Evolutionary conservation across 37 sponge, comb jelly and placozoan species (phyloP).

Genomic region (Corticium candelabrum): DNA sequence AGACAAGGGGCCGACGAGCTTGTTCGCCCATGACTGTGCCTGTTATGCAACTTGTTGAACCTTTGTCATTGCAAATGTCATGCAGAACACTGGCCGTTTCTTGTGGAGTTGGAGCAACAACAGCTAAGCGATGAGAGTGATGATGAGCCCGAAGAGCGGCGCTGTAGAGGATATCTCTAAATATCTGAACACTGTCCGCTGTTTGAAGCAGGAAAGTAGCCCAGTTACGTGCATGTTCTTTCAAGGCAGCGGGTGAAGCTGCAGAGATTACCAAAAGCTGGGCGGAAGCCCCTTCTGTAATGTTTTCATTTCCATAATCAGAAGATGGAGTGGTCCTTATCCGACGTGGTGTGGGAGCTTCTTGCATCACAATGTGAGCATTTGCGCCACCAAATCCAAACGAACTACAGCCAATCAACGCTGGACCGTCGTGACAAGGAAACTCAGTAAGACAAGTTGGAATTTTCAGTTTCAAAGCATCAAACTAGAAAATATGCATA

Average conservation of each 20-base stretch:
- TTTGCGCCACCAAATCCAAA: conserved; percentile 36
- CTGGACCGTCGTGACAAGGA: background rate
- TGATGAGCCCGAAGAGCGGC: conserved; percentile 1
- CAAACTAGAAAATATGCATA: too few species aligned
- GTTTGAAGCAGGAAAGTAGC: background rate
- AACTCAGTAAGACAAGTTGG: too few species aligned
- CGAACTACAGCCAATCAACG: conserved; percentile 25
- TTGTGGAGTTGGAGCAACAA: background rate
- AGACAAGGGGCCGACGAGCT: conserved; percentile 17
- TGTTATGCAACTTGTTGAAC: background rate
- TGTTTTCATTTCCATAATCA: background rate
- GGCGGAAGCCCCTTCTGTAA: conserved; percentile 2
- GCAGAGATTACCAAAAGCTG: background rate
- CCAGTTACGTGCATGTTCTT: background rate
- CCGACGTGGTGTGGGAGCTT: background rate
- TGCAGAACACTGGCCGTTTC: background rate
- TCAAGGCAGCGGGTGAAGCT: background rate
- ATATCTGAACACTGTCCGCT: background rate
- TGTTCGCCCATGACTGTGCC: background rate
- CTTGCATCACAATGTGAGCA: conserved; percentile 27
- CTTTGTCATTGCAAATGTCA: background rate
- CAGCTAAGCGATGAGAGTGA: background rate
- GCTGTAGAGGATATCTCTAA: background rate
- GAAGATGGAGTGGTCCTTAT: background rate
- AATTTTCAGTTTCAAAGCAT: too few species aligned